Evolutionary conservation across 1,140 invertebrate genomes (phyloP), one percentile per base, ranked within the genome.

Genomic region (Sinella curviseta): DNA sequence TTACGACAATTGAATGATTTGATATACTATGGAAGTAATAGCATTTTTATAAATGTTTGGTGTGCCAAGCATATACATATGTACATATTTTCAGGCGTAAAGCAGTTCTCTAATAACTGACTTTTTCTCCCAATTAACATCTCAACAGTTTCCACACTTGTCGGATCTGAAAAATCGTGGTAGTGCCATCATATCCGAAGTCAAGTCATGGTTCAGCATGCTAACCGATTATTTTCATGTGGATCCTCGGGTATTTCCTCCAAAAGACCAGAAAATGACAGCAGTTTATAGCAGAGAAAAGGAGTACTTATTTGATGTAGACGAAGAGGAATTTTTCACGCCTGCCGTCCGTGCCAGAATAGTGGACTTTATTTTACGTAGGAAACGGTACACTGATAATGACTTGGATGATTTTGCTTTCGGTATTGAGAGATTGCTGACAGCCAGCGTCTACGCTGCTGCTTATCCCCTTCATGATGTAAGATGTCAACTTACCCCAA

Each of bases 401-500:
- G 84, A 85, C 33, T 84, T 85, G 24, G 91, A 93, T 84, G 90
- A 92, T 85, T 92, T 93, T 88, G 90, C 91, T 79, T 94, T 95
- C 87, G 96, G 95, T 39, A 93, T 97, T 77, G 92, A 94, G 83
- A 90, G 94, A 83, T 89, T 97, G 74, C 89, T 97, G 17, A 88
- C 90, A 60, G 93, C 95, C 28, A 24, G 31, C 30, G 55, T 60
- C 33, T 97, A 97, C 83, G 89, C 89, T 78, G 94, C 95, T 33
- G 93, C 94, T 0, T 97, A 96, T 89, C 95, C 96, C 0, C 87
- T 97, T 36, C 96, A 97, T 85, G 96, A 98, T 90, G 95, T 94
- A 86, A 90, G 90, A 87, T 77, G 34, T 34, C 8, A 8, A 48
- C 39, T 4, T 8, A 48, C 4, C 39, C n/a, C n/a, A n/a, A n/a